Evolutionary conservation across 1,140 invertebrate species (phyloP).

Genomic region (Cepaea nemoralis): DNA sequence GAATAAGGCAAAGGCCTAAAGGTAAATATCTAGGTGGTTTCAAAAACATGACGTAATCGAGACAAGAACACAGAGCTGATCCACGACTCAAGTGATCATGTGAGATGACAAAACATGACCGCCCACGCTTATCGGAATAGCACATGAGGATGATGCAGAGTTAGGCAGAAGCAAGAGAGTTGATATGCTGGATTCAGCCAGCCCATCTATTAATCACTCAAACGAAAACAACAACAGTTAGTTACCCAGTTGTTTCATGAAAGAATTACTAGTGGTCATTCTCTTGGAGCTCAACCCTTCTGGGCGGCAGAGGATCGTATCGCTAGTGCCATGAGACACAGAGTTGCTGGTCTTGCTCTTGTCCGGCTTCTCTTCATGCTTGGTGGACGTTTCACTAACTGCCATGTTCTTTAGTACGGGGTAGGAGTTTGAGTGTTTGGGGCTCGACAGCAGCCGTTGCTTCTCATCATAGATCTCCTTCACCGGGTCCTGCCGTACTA

Average conservation of each 20-base stretch:
- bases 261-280: background rate
- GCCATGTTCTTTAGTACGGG: slow-evolving; percentile 9
- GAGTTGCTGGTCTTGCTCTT: background rate
- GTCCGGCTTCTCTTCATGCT: background rate
- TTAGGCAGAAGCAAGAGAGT: no score
- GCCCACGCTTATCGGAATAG: no score
- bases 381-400: background rate
- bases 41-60: no score
- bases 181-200: no score
- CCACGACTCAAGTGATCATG: no score
- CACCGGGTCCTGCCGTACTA: background rate
- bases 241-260: slow-evolving; percentile 11
- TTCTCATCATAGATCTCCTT: background rate
- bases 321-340: background rate
- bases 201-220: background rate
- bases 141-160: no score
- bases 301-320: background rate
- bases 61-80: no score
- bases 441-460: slow-evolving; percentile 16
- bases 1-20: no score
- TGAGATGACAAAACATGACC: no score
- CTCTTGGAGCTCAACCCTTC: background rate
- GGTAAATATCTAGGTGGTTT: no score
- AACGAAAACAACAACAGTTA: no score
- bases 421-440: slow-evolving; percentile 12